Base-by-base conservation (phyloP, 37 sponge, comb jelly and placozoan species). In the Crambe crambe region DNA sequence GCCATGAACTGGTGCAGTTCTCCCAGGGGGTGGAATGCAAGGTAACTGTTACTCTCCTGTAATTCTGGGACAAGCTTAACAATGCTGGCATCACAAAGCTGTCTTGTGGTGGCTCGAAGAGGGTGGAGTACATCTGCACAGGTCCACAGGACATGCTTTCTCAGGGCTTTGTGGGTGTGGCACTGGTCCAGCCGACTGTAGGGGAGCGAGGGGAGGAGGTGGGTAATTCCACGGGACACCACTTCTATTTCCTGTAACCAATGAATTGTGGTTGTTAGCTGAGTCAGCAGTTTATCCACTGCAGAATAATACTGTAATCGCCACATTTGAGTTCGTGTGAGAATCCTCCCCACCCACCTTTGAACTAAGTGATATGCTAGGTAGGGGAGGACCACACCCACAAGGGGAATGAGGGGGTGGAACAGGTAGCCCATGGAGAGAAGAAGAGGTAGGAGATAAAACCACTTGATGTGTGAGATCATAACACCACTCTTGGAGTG, bases 201-300 rank as follows among this genome's bases (percentile, higher is more conserved):
- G n/a, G 65, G 74, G 6, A 82, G 73, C n/a, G 64, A 27, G 31
- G 31, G 5, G n/a, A 51, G 32, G 26, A 74, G 82, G 42, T 44
- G 25, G 73, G 44, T 42, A 32, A 63, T 71, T 9, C 82, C 82
- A 63, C 51, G 73, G 8, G 73, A 37, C n/a, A 82, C n/a, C 30
- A 82, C 54, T 42, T 82, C 82, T 3, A 60, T 60, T 30, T 82
- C 82, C 54, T 73, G 82, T 34, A 82, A 4, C 34, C 58, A 37
- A 21, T 74, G 60, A 22, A 66, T 15, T 25, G 83, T 54, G 31
- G 37, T 12, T 5, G 65, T 74, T 21, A 82, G 56, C 54, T 73
- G 83, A 64, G 74, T 39, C 35, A 82, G 62, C 44, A 82, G 35
- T 42, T 58, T 22, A 0, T 82, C 82, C 43, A 61, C 71, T 26